phyloP scores from a whole-genome alignment of 92 coral and sea anemone species.

The Hydrozoanthus gracilis region DNA sequence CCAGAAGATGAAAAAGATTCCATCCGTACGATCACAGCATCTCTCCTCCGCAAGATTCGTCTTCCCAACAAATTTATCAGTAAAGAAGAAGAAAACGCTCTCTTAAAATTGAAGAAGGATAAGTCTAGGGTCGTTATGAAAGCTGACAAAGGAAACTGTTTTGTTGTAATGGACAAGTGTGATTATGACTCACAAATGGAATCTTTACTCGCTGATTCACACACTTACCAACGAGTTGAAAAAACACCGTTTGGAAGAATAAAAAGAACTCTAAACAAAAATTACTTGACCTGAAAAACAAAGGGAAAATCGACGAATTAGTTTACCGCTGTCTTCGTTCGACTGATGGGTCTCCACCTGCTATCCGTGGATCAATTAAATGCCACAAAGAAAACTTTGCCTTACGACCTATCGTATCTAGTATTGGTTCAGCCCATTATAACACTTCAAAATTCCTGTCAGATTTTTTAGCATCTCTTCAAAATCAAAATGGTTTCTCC shows the following conservation, averaged over 20 bases:
- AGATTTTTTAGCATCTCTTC: constrained; percentile 32
- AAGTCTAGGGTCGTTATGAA: not conserved
- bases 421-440: constrained; percentile 14
- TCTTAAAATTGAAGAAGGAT: constrained; percentile 22
- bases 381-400: constrained; percentile 38
- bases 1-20: not conserved
- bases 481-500: constrained; percentile 15
- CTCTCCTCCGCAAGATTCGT: not conserved
- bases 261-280: constrained; percentile 46
- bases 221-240: constrained; percentile 23
- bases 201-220: constrained; percentile 18
- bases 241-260: constrained; percentile 21
- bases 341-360: constrained; percentile 17
- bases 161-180: too few species aligned
- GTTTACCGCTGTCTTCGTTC: not conserved
- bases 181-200: not conserved
- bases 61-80: constrained; percentile 5
- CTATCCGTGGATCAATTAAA: constrained; percentile 38
- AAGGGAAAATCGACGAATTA: constrained; percentile 1
- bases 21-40: not conserved
- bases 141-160: too few species aligned
- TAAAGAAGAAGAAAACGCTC: not conserved
- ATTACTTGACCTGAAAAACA: constrained; percentile 39
- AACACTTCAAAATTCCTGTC: not conserved
- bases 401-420: constrained; percentile 54